Base-by-base conservation (phyloP, 2,797 vertebrate genomes). In the Phyllotis vaccarum region DNA sequence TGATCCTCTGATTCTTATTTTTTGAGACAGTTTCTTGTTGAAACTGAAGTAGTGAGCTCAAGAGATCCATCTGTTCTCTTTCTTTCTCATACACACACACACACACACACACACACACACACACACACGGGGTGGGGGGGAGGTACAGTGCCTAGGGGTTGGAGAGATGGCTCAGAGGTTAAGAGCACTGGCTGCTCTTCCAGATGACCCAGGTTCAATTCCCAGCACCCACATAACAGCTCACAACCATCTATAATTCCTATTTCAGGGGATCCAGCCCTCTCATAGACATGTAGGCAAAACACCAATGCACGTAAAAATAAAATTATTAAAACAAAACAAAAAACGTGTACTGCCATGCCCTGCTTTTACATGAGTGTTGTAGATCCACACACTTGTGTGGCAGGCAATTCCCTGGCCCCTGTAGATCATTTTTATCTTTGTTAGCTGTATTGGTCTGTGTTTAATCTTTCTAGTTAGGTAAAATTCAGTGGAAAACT, bases 391-490 rank as follows among this genome's bases (percentile, higher is more conserved):
- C 14, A 11, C 37, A 27, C 66, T 40, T 72, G 8, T 54, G 34
- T 56, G 49, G 49, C 66, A 37, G 49, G 14, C n/a, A 86, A 14
- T 70, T 54, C 46, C 64, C 24, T 24, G n/a, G 7, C 13, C 31
- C 34, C 22, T 70, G 56, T 58, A 54, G 90, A 70, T 64, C 0
- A 11, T 56, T 78, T 92, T 66, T 34, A 46, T 40, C 27, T 95
- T 74, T 66, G 29, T 91, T 91, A 90, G 14, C 46, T 49, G 6
- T 21, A 43, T 81, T 70, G 68, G 46, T 82, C 56, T 96, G 5
- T 95, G 49, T 96, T 46, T 56, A 49, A 68, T 78, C 62, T 37
- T 92, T 76, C 24, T 74, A 75, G 29, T 86, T 75, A 89, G 95
- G 37, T 86, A 87, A 83, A 24, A 37, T 76, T 89, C 31, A 19